Evolutionary conservation across 2,797 vertebrate genomes (phyloP).

Genomic region (Anabas testudineus): DNA sequence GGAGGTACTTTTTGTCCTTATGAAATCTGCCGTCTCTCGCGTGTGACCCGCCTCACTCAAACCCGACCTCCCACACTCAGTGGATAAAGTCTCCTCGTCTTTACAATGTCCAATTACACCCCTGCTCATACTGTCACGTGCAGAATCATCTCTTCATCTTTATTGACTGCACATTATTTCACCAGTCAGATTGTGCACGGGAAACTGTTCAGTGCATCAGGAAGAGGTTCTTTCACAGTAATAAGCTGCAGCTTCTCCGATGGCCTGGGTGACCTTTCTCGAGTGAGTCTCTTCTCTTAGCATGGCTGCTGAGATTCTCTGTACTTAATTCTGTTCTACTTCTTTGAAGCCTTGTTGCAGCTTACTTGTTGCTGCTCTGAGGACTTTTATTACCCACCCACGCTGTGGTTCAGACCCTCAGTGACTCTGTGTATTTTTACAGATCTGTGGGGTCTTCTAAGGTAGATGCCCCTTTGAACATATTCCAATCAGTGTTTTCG

Average conservation of each 20-base stretch:
- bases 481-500: neutral
- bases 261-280: neutral
- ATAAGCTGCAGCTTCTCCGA: too few relatives aligned
- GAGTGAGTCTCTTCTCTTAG: neutral
- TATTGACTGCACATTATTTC: neutral
- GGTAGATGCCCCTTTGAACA: neutral
- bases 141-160: neutral
- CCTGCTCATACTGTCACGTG: neutral
- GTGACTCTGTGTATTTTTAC: neutral
- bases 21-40: too few relatives aligned
- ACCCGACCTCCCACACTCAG: too few relatives aligned
- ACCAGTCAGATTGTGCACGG: neutral
- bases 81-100: too few relatives aligned
- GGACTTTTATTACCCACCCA: neutral
- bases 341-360: neutral
- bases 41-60: too few relatives aligned
- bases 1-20: too few relatives aligned
- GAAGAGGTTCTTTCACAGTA: neutral
- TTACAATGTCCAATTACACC: too few relatives aligned
- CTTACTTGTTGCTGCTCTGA: neutral
- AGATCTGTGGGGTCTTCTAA: too few relatives aligned
- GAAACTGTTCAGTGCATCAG: conserved; percentile 1
- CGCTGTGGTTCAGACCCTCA: too few relatives aligned
- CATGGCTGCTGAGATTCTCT: neutral
- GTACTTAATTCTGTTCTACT: neutral